These are phyloP conservation scores for Bedellia somnulentella DNA, from an alignment of 2,888 invertebrate species.

Conservation along the genomic window DNA sequence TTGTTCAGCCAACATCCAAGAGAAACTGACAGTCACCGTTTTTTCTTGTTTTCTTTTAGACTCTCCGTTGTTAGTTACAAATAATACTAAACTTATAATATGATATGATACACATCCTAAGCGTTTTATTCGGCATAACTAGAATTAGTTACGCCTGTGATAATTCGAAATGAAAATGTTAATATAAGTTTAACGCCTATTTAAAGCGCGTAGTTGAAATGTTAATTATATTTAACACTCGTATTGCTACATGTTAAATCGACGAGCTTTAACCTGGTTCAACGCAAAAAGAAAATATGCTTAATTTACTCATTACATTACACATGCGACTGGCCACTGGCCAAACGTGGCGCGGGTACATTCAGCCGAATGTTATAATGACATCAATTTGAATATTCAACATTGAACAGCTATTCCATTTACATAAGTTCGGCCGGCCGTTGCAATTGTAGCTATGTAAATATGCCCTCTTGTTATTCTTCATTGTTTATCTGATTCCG, in stretches of 20 bases:
- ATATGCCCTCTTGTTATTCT: conserved; percentile 43
- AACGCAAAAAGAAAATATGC: conserved; percentile 24
- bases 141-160: too few relatives aligned
- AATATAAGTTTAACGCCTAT: too few relatives aligned
- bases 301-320: conserved; percentile 54
- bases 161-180: too few relatives aligned
- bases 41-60: conserved; percentile 40
- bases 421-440: conserved; percentile 51
- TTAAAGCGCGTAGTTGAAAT: too few relatives aligned
- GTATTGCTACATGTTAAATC: too few relatives aligned
- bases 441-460: conserved; percentile 53
- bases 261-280: too few relatives aligned
- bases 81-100: too few relatives aligned
- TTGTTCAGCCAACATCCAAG: conserved; percentile 55
- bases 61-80: conserved; percentile 5
- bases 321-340: conserved; percentile 45
- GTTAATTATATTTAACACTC: too few relatives aligned
- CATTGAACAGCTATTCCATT: conserved; percentile 55
- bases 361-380: conserved; percentile 56
- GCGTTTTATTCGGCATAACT: too few relatives aligned
- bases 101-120: too few relatives aligned
- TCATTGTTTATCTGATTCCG: conserved; percentile 11
- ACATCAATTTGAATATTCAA: conserved; percentile 62
- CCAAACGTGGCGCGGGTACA: conserved; percentile 42
- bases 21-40: conserved; percentile 59